Conservation (phyloP, 2,797 vertebrate genomes). For the Xenentodon cancila region DNA sequence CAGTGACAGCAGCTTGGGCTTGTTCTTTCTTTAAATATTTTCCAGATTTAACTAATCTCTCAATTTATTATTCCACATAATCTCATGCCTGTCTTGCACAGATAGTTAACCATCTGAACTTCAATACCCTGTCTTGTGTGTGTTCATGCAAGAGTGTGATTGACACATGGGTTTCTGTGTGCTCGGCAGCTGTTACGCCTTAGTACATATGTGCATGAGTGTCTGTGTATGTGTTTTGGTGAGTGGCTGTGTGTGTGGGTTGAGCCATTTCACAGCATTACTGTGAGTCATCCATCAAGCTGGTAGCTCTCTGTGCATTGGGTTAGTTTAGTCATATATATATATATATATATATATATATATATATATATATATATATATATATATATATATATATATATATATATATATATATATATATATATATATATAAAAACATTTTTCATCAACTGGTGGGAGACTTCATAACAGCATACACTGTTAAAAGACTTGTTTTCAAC, state of each 20-base stretch:
- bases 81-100: slow-evolving; percentile 17
- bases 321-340: slow-evolving; percentile 70
- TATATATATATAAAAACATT: slow-evolving; percentile 60
- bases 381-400: slow-evolving; percentile 65
- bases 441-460: slow-evolving; percentile 55
- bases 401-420: slow-evolving; percentile 67
- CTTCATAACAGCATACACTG: slow-evolving; percentile 45
- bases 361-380: slow-evolving; percentile 65
- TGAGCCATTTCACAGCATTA: slow-evolving; percentile 75
- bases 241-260: slow-evolving; percentile 57
- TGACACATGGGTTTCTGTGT: slow-evolving; percentile 15
- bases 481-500: slow-evolving; percentile 45
- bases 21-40: slow-evolving; percentile 27
- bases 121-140: slow-evolving; percentile 18
- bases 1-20: slow-evolving; percentile 22
- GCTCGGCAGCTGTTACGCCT: slow-evolving; percentile 31
- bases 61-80: slow-evolving; percentile 44
- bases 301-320: slow-evolving; percentile 68
- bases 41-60: slow-evolving; percentile 55
- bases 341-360: slow-evolving; percentile 67
- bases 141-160: slow-evolving; percentile 16
- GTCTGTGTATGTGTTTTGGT: slow-evolving; percentile 16
- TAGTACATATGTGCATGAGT: slow-evolving; percentile 39
- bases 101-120: slow-evolving; percentile 46
- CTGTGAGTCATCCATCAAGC: slow-evolving; percentile 79